Evolutionary conservation across 2,113 vertebrate species (phyloP).

Genomic region (Bos javanicus): DNA sequence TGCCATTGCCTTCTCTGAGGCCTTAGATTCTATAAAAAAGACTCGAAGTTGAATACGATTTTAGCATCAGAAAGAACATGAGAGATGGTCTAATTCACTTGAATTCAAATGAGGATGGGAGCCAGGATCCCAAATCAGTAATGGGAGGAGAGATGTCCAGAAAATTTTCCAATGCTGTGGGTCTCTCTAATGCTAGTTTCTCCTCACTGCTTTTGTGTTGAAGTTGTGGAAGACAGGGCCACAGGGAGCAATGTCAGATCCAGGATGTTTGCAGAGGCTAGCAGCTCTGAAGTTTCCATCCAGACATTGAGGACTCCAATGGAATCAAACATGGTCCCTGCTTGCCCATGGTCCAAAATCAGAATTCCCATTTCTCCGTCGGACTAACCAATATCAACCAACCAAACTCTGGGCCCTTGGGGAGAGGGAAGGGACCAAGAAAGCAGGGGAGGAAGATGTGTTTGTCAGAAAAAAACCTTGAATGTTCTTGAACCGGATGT

Average conservation of each 20-base stretch:
- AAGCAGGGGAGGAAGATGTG: background rate
- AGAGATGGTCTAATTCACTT: background rate
- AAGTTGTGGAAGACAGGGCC: background rate
- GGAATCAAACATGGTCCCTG: background rate
- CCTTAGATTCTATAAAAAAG: background rate
- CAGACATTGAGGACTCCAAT: background rate
- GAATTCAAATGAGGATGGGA: background rate
- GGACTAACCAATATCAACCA: background rate
- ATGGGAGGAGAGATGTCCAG: background rate
- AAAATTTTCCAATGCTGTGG: background rate
- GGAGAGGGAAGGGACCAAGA: background rate
- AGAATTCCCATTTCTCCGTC: background rate
- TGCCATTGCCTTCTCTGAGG: background rate
- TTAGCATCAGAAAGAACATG: background rate
- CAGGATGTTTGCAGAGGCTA: background rate
- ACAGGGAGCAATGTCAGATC: background rate
- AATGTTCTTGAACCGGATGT: background rate
- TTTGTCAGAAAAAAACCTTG: background rate
- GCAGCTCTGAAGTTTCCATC: background rate
- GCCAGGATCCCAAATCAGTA: background rate
- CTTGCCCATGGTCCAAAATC: background rate
- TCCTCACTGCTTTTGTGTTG: background rate
- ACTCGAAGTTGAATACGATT: background rate
- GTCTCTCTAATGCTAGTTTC: background rate
- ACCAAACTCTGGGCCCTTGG: background rate